Conservation (phyloP, 2,113 vertebrate genomes). For the Bombycilla garrulus region DNA sequence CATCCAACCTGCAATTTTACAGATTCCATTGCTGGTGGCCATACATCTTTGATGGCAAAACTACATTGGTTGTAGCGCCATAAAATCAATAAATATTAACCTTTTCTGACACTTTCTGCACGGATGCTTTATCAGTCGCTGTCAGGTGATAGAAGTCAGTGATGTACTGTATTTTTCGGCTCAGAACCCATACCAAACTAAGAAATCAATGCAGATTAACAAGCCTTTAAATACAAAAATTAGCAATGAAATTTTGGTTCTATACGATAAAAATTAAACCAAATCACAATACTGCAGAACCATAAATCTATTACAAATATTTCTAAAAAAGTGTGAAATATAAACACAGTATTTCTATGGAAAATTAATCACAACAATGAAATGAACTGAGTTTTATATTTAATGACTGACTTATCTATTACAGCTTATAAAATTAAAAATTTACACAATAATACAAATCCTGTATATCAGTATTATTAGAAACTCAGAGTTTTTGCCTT, state of each 20-base stretch:
- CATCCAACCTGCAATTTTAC: constrained; percentile 62
- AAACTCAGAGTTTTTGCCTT: not conserved
- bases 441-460: not conserved
- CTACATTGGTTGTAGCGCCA: constrained; percentile 71
- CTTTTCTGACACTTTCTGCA: constrained; percentile 77
- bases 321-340: not conserved
- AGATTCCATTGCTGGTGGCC: constrained; percentile 70
- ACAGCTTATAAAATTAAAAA: not conserved
- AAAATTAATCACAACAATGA: not conserved
- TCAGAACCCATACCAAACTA: constrained; percentile 72
- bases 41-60: constrained; percentile 76
- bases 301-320: not conserved
- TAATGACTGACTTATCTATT: not conserved
- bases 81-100: constrained; percentile 84
- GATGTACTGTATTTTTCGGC: constrained; percentile 71
- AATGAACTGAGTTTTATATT: not conserved
- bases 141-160: constrained; percentile 73
- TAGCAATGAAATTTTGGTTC: constrained; percentile 47
- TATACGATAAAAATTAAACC: not conserved
- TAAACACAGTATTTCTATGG: not conserved
- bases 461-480: not conserved
- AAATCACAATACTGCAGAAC: not conserved
- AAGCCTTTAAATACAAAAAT: constrained; percentile 66
- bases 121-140: constrained; percentile 72
- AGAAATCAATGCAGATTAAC: constrained; percentile 74